Evolutionary conservation across 2,888 invertebrate species (phyloP).

Genomic region (Omphaloscelis lunosa): DNA sequence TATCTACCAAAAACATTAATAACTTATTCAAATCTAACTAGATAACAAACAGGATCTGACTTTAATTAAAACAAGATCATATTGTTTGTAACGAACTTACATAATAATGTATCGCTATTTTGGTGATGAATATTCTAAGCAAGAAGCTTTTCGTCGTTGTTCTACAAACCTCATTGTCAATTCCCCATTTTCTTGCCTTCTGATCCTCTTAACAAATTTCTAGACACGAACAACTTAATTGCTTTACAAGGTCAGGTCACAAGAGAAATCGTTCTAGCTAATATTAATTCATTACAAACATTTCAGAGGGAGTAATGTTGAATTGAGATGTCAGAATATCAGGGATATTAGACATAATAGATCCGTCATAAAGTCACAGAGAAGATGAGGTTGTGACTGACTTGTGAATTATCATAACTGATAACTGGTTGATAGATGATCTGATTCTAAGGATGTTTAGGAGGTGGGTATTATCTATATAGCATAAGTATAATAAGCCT

Average conservation of each 20-base stretch:
- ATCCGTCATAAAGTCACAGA: neutral
- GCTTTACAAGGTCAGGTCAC: conserved; percentile 17
- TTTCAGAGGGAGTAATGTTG: neutral
- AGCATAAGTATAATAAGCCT: neutral
- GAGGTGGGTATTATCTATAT: no score
- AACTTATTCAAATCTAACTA: neutral
- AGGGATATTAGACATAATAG: neutral
- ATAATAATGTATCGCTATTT: neutral
- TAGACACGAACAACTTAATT: conserved; percentile 25
- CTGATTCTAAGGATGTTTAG: neutral
- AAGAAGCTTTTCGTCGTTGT: neutral
- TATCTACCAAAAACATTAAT: no score
- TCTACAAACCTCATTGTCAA: conserved; percentile 7
- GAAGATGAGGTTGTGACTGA: neutral
- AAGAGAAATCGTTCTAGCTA: neutral
- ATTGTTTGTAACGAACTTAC: neutral
- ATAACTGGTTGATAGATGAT: neutral
- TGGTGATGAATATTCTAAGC: neutral
- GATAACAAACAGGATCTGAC: no score
- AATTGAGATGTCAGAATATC: neutral
- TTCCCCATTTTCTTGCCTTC: neutral
- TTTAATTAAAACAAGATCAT: neutral
- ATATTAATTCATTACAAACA: conserved; percentile 23
- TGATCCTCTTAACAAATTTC: conserved; percentile 22
- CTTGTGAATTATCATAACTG: neutral